Percentiles rank a stretch among this genome's conserved stretches.
phyloP scores from a whole-genome alignment of 2,888 invertebrate genomes.

The Drosophila suboccidentalis region DNA sequence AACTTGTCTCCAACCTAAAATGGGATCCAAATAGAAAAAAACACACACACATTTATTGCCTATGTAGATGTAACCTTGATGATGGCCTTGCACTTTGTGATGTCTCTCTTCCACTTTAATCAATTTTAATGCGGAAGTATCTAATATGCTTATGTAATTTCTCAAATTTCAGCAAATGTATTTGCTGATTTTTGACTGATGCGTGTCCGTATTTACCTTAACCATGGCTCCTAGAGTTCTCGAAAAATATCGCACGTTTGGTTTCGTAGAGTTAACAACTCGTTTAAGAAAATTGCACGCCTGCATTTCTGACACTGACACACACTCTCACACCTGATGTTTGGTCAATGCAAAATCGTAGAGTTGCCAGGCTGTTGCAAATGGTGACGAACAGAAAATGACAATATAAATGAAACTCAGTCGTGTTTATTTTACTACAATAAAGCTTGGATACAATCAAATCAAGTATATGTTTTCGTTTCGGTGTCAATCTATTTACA shows the following conservation, averaged over 20 bases:
- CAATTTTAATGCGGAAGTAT: slow-evolving; percentile 52
- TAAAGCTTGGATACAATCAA: slow-evolving; percentile 28
- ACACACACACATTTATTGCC: slow-evolving; percentile 14
- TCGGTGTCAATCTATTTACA: slow-evolving; percentile 32
- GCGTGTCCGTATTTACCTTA: slow-evolving; percentile 72
- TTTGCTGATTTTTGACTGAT: not conserved
- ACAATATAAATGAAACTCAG: slow-evolving; percentile 19
- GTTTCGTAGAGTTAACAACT: slow-evolving; percentile 66
- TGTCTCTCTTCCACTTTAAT: slow-evolving; percentile 46
- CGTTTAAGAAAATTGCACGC: slow-evolving; percentile 69
- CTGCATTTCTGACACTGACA: slow-evolving; percentile 61
- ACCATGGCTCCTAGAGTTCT: slow-evolving; percentile 83
- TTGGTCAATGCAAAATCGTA: slow-evolving; percentile 40
- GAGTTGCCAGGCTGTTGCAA: slow-evolving; percentile 59
- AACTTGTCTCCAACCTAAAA: slow-evolving; percentile 93
- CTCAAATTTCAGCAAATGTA: not conserved
- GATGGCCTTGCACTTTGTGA: slow-evolving; percentile 41
- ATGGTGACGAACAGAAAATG: slow-evolving; percentile 3
- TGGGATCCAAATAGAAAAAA: not conserved
- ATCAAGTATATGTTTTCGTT: slow-evolving; percentile 24
- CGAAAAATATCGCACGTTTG: slow-evolving; percentile 75
- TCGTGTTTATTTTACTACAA: slow-evolving; percentile 30
- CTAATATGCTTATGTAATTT: slow-evolving; percentile 63
- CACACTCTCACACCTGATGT: slow-evolving; percentile 26
- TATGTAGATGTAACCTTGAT: slow-evolving; percentile 61